Base-by-base conservation (phyloP, 2,888 invertebrate species). In the Ormyrus rosae region DNA sequence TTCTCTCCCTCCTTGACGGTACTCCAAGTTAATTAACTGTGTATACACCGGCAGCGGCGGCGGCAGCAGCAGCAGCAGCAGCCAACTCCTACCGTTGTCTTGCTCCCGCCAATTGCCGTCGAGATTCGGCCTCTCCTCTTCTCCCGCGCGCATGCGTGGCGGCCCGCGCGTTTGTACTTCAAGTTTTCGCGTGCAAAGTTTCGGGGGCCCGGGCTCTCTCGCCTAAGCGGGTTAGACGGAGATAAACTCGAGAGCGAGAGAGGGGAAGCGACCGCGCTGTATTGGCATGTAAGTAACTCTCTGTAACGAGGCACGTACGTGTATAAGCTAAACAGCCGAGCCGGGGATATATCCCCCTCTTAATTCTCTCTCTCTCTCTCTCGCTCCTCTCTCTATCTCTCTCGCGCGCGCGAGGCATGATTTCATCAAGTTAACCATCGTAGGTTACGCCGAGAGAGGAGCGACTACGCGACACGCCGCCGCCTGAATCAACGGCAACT, bases 21-120 rank as follows among this genome's bases (percentile, higher is more conserved):
- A 85, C 88, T 88, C 86, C 84, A 86, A 88, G 86, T 89, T 89
- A 89, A 90, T 90, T 89, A 90, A 90, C 90, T 89, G 88, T 90
- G 89, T 90, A 90, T 89, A 90, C 90, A 89, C 87, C 87, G 19
- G 19, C 19, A 19, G 19, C 19, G 19, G 19, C 19, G 19, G 19
- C 19, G 19, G 19, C 19, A 19, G 19, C 19, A 19, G 19, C 19
- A 19, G 19, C 19, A 19, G 19, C 19, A 19, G 87, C 87, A 88
- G 87, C 87, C 86, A 87, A 86, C 89, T 88, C 87, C 89, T 88
- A 87, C 87, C 88, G 88, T 88, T 89, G 87, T 89, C 89, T 88
- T 85, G 87, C 88, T 88, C 86, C 89, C 86, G 87, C 87, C 89
- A 89, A 89, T 89, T 88, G 89, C 86, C 87, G 85, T 84, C 85